Base-by-base conservation (phyloP, 2,113 vertebrate species). In the Pteruthius melanotis region DNA sequence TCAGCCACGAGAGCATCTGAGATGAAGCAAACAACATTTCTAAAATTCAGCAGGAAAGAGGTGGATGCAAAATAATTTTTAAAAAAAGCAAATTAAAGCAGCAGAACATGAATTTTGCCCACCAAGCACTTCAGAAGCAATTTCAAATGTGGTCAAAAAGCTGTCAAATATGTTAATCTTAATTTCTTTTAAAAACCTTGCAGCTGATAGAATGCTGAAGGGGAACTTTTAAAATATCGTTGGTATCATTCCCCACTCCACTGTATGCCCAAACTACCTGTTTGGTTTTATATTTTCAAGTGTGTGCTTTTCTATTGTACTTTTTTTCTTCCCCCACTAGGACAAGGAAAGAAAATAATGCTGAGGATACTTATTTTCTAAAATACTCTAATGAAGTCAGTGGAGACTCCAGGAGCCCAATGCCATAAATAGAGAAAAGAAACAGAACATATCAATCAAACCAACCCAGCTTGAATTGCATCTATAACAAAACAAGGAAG, bases 381-480 rank as follows among this genome's bases (percentile, higher is more conserved):
- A 88, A 95, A 89, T 83, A 76, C 71, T 72, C 66, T 97, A 96
- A 97, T 95, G 91, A 97, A 95, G 91, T 88, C 94, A 95, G 93
- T 35, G 37, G 90, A 96, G 93, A 93, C 83, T 83, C 71, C 60
- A 61, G 61, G 44, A 95, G 60, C 83, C 93, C 47, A 0, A 50
- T 79, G 88, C 27, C 83, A 75, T 68, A 95, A 95, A 93, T 14
- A 96, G 71, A 93, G 76, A 94, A 90, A 87, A 80, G 64, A 90
- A 96, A 83, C 80, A 81, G 95, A 95, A 95, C 52, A n/a, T 89
- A 96, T 89, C 94, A 97, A 94, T 96, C 95, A 96, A 93, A 86
- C 39, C 57, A 89, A 63, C 72, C 27, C 76, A 83, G 89, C 78
- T 5, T 79, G 66, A 91, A 72, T 66, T 86, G 71, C 85, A 90